A percentile compares a stretch with the other conserved stretches of the same genome.
Evolutionary conservation across 2,113 vertebrate genomes (phyloP).

Genomic region (Corydoras sp.): DNA sequence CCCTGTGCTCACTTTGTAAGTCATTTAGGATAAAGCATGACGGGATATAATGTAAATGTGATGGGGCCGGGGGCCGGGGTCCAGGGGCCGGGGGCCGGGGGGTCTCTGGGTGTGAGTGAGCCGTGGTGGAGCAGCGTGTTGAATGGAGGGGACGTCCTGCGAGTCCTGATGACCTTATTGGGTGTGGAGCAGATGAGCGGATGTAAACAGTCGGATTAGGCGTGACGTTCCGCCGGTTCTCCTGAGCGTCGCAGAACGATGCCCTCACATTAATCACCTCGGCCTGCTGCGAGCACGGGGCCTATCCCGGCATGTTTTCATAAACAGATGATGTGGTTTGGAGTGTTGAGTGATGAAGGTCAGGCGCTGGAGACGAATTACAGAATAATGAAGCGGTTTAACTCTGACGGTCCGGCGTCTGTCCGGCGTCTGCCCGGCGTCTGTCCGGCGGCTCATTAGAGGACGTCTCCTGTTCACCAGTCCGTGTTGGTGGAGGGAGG

Average conservation of each 20-base stretch:
- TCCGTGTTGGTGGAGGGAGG: not conserved
- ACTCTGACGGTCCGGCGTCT: slow-evolving; percentile 69
- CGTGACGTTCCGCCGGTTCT: not conserved
- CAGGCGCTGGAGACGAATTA: slow-evolving; percentile 65
- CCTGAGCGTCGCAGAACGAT: not conserved
- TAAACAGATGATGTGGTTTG: slow-evolving; percentile 62
- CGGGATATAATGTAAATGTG: too few relatives aligned
- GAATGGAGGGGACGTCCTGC: not conserved
- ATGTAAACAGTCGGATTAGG: slow-evolving; percentile 15
- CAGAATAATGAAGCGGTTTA: slow-evolving; percentile 73
- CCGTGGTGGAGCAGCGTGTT: not conserved
- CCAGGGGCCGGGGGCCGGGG: too few relatives aligned
- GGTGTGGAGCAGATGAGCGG: slow-evolving; percentile 13
- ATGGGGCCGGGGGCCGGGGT: too few relatives aligned
- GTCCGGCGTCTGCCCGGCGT: too few relatives aligned
- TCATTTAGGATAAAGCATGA: too few relatives aligned
- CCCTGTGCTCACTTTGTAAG: too few relatives aligned
- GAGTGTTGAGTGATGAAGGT: slow-evolving; percentile 54
- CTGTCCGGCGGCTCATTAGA: too few relatives aligned
- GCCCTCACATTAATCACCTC: slow-evolving; percentile 46
- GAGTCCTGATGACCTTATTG: slow-evolving; percentile 7
- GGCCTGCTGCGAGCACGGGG: slow-evolving; percentile 44
- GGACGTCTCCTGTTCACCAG: slow-evolving; percentile 27
- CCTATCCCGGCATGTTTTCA: slow-evolving; percentile 32
- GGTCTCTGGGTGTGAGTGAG: too few relatives aligned